phyloP scores from a whole-genome alignment of 1,140 invertebrate genomes.

The Lucilia cuprina region DNA sequence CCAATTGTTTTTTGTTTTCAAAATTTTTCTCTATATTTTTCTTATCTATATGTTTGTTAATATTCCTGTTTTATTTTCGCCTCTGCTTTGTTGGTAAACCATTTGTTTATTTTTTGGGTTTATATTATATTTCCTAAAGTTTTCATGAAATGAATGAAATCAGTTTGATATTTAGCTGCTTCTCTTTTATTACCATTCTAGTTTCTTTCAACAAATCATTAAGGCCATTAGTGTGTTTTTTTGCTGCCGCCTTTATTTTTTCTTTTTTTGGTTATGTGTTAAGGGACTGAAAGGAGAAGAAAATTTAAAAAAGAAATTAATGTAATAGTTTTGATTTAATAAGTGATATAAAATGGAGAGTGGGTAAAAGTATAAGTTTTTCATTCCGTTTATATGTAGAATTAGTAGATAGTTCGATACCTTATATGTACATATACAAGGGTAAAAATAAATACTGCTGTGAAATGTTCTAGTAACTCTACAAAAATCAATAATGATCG shows the following conservation, averaged over 20 bases:
- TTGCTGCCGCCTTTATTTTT: background rate
- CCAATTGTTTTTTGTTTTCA: slow-evolving; percentile 8
- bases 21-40: background rate
- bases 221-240: slow-evolving; percentile 23
- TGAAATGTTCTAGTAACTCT: no score
- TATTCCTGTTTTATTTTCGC: background rate
- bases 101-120: background rate
- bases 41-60: background rate
- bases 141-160: background rate
- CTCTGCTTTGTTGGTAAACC: background rate
- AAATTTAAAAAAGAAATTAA: background rate
- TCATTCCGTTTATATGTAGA: no score
- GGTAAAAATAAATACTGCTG: no score
- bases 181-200: background rate
- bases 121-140: slow-evolving; percentile 26
- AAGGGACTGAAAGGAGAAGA: background rate
- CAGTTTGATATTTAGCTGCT: background rate
- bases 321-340: no score
- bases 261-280: no score
- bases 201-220: slow-evolving; percentile 16
- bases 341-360: no score
- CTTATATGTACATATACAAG: no score
- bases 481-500: no score
- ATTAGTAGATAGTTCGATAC: no score
- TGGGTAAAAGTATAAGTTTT: no score